Conservation (phyloP, 2,113 vertebrate genomes). For the Noctilio leporinus region DNA sequence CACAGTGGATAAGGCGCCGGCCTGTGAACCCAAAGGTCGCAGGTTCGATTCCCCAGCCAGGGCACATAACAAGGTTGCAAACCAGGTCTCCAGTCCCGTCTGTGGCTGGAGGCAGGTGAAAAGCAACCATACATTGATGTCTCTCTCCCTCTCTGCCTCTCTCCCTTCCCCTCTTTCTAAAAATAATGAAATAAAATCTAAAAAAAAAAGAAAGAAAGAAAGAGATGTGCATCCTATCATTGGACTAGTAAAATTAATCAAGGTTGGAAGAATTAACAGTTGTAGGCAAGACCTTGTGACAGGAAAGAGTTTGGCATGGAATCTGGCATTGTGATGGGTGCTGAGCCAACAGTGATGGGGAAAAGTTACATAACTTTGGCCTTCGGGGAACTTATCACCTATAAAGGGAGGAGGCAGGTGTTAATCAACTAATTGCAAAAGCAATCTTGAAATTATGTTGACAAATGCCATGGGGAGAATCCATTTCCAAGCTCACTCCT, state of each 20-base stretch:
- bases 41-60: too few relatives aligned
- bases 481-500: background rate
- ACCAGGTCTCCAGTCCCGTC: too few relatives aligned
- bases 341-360: background rate
- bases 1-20: too few relatives aligned
- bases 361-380: background rate
- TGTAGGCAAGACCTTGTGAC: background rate
- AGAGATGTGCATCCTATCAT: background rate
- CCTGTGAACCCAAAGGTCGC: too few relatives aligned
- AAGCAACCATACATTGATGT: too few relatives aligned
- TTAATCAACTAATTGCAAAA: background rate
- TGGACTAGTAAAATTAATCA: background rate
- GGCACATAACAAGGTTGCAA: too few relatives aligned
- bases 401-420: background rate
- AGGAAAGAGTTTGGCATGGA: background rate
- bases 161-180: too few relatives aligned
- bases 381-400: background rate
- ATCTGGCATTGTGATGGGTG: background rate
- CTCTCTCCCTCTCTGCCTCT: too few relatives aligned
- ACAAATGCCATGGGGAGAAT: background rate
- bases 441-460: background rate
- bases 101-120: too few relatives aligned
- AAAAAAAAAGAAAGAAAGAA: background rate
- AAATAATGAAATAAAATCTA: too few relatives aligned
- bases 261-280: background rate